phyloP scores from a whole-genome alignment of 2,797 vertebrate species.

The Eurystomus glaucurus region DNA sequence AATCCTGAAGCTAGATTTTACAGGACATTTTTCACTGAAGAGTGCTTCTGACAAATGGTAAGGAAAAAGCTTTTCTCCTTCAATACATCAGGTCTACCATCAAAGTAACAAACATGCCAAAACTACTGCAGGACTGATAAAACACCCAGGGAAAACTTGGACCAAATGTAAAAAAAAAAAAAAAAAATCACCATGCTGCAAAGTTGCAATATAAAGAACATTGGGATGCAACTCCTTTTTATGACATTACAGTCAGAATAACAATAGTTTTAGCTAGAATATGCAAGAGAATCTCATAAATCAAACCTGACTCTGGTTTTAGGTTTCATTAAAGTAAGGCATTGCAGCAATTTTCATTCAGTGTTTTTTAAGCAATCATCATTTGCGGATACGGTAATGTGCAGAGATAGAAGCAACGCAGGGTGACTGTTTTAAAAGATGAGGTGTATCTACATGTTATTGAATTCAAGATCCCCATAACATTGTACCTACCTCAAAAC shows the following conservation, averaged over 20 bases:
- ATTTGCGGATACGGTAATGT: neutral
- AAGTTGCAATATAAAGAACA: neutral
- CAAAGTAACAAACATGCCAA: neutral
- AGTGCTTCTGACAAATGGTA: neutral
- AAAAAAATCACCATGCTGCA: fast-evolving
- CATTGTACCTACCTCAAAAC: neutral
- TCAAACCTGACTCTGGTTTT: neutral
- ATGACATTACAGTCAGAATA: neutral
- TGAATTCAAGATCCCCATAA: neutral
- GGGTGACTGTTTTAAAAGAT: neutral
- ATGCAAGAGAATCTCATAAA: neutral
- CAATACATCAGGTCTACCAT: neutral
- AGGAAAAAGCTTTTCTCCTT: neutral
- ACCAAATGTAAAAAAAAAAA: neutral
- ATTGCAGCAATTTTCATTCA: neutral
- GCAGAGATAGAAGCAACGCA: neutral
- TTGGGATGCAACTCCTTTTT: neutral
- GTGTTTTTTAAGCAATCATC: neutral
- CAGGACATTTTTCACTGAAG: neutral
- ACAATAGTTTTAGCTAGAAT: neutral
- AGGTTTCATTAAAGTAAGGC: neutral
- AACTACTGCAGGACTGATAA: neutral
- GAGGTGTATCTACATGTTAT: neutral
- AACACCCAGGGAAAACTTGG: neutral
- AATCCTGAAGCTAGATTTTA: neutral